These are phyloP conservation scores for Chrysochloris asiatica DNA, from an alignment of 2,113 vertebrate species.

Conservation along the genomic window DNA sequence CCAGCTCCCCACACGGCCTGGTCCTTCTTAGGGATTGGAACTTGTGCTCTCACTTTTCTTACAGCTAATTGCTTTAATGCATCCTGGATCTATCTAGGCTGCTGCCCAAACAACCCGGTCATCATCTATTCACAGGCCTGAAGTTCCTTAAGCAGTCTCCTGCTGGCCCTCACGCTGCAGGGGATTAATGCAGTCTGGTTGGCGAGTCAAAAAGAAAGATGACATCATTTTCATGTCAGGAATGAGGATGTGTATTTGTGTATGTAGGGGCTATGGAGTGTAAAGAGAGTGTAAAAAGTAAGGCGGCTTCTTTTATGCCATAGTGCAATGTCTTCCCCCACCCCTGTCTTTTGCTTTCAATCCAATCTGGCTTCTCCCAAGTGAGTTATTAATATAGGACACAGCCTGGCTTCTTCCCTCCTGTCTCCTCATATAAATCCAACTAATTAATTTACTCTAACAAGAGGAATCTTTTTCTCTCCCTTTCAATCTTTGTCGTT, in stretches of 20 bases:
- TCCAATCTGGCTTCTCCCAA: slow-evolving; percentile 86
- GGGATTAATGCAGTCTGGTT: slow-evolving; percentile 80
- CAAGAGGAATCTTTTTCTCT: slow-evolving; percentile 75
- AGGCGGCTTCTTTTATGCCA: slow-evolving; percentile 67
- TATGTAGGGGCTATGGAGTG: slow-evolving; percentile 19
- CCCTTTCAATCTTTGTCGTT: slow-evolving; percentile 59
- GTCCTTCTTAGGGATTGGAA: slow-evolving; percentile 65
- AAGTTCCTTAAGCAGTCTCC: slow-evolving; percentile 77
- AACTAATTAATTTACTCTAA: slow-evolving; percentile 85
- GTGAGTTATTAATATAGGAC: slow-evolving; percentile 87
- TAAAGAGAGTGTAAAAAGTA: slow-evolving; percentile 63
- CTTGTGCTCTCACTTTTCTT: not conserved
- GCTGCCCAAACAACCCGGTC: slow-evolving; percentile 74
- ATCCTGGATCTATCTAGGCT: slow-evolving; percentile 62
- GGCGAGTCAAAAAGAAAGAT: slow-evolving; percentile 78
- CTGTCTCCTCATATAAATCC: slow-evolving; percentile 84
- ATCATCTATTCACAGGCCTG: slow-evolving; percentile 82
- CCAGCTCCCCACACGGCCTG: slow-evolving; percentile 24
- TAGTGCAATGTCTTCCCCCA: not conserved
- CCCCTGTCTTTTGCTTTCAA: slow-evolving; percentile 79
- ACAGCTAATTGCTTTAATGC: slow-evolving; percentile 80
- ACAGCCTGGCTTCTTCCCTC: slow-evolving; percentile 83
- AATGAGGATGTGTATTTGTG: slow-evolving; percentile 51
- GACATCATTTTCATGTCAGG: slow-evolving; percentile 81
- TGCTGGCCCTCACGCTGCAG: slow-evolving; percentile 74